A percentile compares a stretch with the other conserved stretches of the same genome.
phyloP scores from a whole-genome alignment of 2,113 vertebrate genomes.

The Tor tambroides region DNA sequence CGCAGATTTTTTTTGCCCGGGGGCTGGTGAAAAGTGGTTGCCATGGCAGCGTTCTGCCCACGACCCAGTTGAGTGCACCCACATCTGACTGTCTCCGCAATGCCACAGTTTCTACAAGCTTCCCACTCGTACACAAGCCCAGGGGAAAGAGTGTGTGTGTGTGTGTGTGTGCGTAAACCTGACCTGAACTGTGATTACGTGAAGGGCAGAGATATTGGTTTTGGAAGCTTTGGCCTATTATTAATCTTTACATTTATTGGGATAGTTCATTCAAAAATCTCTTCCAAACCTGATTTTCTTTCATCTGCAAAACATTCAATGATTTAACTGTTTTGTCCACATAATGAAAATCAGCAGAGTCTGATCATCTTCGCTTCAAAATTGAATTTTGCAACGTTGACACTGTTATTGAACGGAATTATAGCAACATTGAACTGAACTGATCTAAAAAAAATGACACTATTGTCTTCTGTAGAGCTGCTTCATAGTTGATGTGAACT shows the following conservation, averaged over 20 bases:
- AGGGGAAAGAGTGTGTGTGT: slow-evolving; percentile 34
- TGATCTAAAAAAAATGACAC: too few relatives aligned
- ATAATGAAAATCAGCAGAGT: neutral
- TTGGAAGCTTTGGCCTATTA: neutral
- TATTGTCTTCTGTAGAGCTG: too few relatives aligned
- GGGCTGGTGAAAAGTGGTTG: slow-evolving; percentile 84
- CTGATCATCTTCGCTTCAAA: too few relatives aligned
- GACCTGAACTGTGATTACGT: slow-evolving; percentile 15
- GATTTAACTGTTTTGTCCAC: neutral
- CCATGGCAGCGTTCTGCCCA: slow-evolving; percentile 91
- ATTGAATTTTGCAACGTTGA: too few relatives aligned
- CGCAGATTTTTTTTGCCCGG: slow-evolving; percentile 78
- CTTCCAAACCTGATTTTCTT: neutral
- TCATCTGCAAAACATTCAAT: neutral
- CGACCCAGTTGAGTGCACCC: slow-evolving; percentile 84
- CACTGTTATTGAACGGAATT: too few relatives aligned
- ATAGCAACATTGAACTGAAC: neutral
- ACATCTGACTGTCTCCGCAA: slow-evolving; percentile 71
- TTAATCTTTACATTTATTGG: neutral
- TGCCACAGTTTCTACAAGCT: slow-evolving; percentile 75
- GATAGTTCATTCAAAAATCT: neutral
- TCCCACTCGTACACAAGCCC: slow-evolving; percentile 68
- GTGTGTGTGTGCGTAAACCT: slow-evolving; percentile 10
- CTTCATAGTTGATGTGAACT: too few relatives aligned
- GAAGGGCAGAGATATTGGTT: neutral